phyloP scores from a whole-genome alignment of 2,113 vertebrate species.

The Natator depressus region DNA sequence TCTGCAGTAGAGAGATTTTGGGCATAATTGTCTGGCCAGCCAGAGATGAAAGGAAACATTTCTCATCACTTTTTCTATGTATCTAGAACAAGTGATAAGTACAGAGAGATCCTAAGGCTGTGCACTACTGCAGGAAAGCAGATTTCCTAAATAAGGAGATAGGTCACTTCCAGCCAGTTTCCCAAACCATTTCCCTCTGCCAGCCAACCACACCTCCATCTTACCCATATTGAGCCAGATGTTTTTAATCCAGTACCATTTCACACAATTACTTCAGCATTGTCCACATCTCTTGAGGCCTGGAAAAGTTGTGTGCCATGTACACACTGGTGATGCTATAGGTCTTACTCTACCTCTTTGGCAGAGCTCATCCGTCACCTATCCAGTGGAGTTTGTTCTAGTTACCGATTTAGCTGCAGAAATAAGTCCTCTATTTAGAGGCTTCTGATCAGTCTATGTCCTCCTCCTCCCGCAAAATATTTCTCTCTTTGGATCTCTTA shows the following conservation, averaged over 20 bases:
- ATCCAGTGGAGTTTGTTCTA: not conserved
- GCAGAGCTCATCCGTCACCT: not conserved
- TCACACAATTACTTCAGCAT: not conserved
- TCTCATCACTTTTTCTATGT: not conserved
- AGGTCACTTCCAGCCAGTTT: not conserved
- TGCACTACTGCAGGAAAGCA: rapidly evolving
- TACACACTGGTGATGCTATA: not conserved
- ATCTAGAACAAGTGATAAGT: not conserved
- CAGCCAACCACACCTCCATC: not conserved
- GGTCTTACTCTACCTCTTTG: not conserved
- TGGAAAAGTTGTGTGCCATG: not conserved
- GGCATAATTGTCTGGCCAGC: not conserved
- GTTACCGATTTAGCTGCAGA: not conserved
- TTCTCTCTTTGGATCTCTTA: not conserved
- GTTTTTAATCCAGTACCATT: not conserved
- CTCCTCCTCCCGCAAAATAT: not conserved
- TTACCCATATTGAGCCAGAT: not conserved
- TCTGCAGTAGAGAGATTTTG: not conserved
- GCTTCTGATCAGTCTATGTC: not conserved
- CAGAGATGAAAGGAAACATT: not conserved
- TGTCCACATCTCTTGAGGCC: not conserved
- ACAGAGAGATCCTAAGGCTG: rapidly evolving
- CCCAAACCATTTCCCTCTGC: not conserved
- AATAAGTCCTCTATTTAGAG: not conserved
- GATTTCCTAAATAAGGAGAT: not conserved